phyloP scores from a whole-genome alignment of 2,113 vertebrate species.

The Sebastes schlegelii region DNA sequence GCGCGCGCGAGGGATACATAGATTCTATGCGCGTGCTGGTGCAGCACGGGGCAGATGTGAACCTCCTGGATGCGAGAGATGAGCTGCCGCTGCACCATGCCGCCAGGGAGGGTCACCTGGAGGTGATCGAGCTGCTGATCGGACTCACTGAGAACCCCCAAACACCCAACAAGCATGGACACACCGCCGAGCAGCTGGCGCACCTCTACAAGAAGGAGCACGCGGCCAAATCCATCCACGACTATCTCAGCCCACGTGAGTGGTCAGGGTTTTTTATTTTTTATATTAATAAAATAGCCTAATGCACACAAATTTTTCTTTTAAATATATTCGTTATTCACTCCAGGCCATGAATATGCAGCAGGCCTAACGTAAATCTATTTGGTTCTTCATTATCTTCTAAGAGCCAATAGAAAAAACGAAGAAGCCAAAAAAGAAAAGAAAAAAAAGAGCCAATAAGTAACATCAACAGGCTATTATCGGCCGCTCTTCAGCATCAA shows the following conservation, averaged over 20 bases:
- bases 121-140: conserved; percentile 85
- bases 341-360: too few species aligned
- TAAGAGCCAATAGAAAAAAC: too few species aligned
- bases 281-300: neutral
- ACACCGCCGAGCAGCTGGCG: conserved; percentile 87
- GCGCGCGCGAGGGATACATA: conserved; percentile 90
- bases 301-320: neutral
- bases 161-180: conserved; percentile 81
- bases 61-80: conserved; percentile 86
- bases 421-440: too few species aligned
- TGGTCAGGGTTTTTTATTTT: neutral
- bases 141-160: conserved; percentile 76
- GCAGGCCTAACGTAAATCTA: too few species aligned
- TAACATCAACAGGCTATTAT: too few species aligned
- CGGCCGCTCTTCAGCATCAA: too few species aligned
- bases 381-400: too few species aligned
- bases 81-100: conserved; percentile 93
- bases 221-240: conserved; percentile 80
- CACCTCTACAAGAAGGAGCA: conserved; percentile 69
- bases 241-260: conserved; percentile 22
- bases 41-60: conserved; percentile 87
- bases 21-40: conserved; percentile 87
- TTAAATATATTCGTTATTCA: neutral
- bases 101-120: conserved; percentile 87
- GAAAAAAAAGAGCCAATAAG: too few species aligned